These are phyloP conservation scores for Nothura maculosa DNA, from an alignment of 2,797 vertebrate species.

Conservation along the genomic window DNA sequence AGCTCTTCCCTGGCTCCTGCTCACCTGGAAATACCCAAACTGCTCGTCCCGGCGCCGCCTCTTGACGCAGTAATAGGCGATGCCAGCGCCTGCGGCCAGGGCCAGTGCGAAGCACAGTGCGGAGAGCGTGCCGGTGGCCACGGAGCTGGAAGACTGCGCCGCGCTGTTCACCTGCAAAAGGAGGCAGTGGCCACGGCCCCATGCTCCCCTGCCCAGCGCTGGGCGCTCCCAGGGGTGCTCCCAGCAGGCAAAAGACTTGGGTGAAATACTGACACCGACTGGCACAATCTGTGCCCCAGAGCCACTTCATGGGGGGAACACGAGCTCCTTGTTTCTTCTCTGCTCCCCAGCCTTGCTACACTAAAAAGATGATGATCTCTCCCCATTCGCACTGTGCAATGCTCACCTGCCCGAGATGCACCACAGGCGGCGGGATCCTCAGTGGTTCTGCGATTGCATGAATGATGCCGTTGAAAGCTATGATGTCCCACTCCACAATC, in stretches of 20 bases:
- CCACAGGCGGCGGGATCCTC: constrained; percentile 75
- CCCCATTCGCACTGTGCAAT: rapidly evolving
- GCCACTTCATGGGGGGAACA: rapidly evolving
- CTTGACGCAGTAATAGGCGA: constrained; percentile 81
- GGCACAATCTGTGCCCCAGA: rapidly evolving
- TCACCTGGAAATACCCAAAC: constrained; percentile 90
- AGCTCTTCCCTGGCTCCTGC: neutral
- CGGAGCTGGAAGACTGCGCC: neutral
- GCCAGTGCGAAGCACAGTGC: neutral
- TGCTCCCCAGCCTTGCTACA: rapidly evolving
- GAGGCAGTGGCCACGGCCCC: rapidly evolving
- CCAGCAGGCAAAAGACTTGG: neutral
- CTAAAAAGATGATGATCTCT: neutral
- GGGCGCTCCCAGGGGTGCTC: neutral
- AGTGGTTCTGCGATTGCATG: constrained; percentile 90
- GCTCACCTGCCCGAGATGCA: constrained; percentile 55
- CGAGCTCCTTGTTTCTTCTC: rapidly evolving
- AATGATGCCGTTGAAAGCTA: constrained; percentile 92
- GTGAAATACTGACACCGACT: rapidly evolving
- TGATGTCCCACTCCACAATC: constrained; percentile 91
- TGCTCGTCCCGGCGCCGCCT: constrained; percentile 83
- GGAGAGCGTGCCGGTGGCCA: neutral
- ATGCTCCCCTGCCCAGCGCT: rapidly evolving
- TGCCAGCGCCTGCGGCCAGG: constrained; percentile 70
- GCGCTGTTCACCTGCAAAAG: constrained; percentile 25